Percentiles rank a stretch among this genome's conserved stretches.
phyloP scores from a whole-genome alignment of 2,113 vertebrate genomes.

The Vidua macroura region DNA sequence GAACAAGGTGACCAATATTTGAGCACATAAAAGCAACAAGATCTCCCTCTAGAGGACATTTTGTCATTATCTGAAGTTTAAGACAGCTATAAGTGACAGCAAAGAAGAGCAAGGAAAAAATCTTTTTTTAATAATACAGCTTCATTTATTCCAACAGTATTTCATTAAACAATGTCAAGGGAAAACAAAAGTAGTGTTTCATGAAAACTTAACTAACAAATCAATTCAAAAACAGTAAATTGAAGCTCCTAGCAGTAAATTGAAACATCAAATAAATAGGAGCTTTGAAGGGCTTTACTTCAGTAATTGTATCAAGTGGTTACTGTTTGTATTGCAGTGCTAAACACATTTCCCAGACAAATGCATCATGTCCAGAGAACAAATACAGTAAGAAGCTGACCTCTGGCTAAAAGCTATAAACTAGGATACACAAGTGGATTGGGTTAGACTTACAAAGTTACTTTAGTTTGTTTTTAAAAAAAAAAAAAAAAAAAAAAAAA shows the following conservation, averaged over 20 bases:
- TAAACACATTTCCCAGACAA: background rate
- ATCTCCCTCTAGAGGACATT: conserved; percentile 58
- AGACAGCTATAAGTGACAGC: background rate
- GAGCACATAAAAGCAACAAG: conserved; percentile 7
- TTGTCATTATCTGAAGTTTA: background rate
- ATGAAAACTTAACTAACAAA: background rate
- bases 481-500: background rate
- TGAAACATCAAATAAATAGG: background rate
- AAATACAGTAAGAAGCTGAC: background rate
- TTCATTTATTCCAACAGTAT: background rate
- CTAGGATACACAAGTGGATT: background rate
- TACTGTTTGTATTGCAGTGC: background rate
- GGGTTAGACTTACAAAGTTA: background rate
- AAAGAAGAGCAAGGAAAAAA: background rate
- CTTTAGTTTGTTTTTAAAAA: background rate
- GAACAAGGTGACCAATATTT: background rate
- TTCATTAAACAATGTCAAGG: background rate
- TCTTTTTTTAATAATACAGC: background rate
- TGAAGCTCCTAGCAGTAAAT: background rate
- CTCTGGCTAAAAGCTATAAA: background rate
- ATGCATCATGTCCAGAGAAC: background rate
- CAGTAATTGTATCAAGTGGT: background rate
- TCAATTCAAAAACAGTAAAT: background rate
- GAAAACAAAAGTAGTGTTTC: background rate
- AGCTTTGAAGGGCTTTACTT: background rate